Conservation (phyloP, 2,797 vertebrate species). For the Pagetopsis macropterus region DNA sequence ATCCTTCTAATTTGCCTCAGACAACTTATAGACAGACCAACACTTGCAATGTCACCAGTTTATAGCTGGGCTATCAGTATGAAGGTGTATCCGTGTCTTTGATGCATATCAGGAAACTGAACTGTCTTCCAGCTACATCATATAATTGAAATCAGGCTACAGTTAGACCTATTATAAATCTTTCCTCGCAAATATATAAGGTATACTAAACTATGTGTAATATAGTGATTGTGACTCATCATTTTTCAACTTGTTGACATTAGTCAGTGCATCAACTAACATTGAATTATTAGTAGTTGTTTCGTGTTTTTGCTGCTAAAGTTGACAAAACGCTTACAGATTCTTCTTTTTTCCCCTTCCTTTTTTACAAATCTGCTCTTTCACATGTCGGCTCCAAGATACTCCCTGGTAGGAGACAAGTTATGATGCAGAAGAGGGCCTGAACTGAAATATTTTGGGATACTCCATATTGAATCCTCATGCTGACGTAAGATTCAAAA, state of each 20-base stretch:
- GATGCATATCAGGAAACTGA: not conserved
- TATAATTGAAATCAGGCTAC: not conserved
- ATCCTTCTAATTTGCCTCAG: not conserved
- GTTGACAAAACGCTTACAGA: not conserved
- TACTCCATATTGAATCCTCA: conserved; percentile 54
- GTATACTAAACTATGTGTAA: not conserved
- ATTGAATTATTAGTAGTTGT: no score
- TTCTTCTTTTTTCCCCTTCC: not conserved
- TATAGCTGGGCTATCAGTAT: not conserved
- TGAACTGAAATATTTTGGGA: conserved; percentile 46
- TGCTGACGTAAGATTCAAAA: conserved; percentile 69
- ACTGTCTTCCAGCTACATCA: not conserved
- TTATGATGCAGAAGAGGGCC: conserved; percentile 38
- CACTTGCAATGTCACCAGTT: not conserved
- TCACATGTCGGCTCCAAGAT: conserved; percentile 20
- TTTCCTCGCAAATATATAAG: not conserved
- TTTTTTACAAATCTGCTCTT: conserved; percentile 7
- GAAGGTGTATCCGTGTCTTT: not conserved
- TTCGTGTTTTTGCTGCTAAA: not conserved
- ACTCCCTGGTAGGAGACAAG: conserved; percentile 11
- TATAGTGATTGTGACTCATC: not conserved
- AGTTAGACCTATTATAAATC: not conserved
- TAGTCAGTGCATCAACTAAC: not conserved
- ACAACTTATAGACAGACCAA: no score
- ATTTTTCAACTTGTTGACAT: not conserved